Evolutionary conservation across 2,113 vertebrate species (phyloP).

Genomic region (Hypanus sabinus): DNA sequence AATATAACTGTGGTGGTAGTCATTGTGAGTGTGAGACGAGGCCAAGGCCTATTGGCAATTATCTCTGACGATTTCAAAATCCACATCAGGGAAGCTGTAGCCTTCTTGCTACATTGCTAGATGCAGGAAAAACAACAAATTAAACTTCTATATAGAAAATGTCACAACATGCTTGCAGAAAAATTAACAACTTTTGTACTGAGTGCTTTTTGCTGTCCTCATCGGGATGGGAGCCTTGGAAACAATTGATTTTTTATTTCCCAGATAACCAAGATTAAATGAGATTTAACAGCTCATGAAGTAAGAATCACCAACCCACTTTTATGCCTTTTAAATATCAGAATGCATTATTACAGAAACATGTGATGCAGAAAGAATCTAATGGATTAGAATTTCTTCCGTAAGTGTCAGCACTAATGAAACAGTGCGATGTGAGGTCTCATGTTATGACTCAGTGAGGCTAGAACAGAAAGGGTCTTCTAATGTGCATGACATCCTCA

Average conservation of each 20-base stretch:
- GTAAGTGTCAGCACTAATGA: too few relatives aligned
- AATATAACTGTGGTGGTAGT: constrained; percentile 82
- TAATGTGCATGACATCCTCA: too few relatives aligned
- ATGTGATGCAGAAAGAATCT: background rate
- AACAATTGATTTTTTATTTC: background rate
- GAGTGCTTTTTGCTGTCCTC: background rate
- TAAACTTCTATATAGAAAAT: constrained; percentile 12
- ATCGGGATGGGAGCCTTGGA: background rate
- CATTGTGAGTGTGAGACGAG: constrained; percentile 80
- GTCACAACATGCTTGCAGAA: background rate
- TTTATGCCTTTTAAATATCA: background rate
- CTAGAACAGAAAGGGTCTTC: too few relatives aligned
- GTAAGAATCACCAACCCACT: background rate
- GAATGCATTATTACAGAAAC: background rate
- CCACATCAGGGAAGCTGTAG: constrained; percentile 76
- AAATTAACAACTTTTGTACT: background rate
- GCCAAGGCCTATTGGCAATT: constrained; percentile 87
- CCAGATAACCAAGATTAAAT: background rate
- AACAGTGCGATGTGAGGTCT: too few relatives aligned
- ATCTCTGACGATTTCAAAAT: constrained; percentile 83
- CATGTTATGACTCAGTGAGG: too few relatives aligned
- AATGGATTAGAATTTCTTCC: too few relatives aligned
- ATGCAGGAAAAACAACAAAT: constrained; percentile 38
- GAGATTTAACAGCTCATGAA: background rate
- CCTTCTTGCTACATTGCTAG: constrained; percentile 86